Evolutionary conservation across 2,888 invertebrate genomes (phyloP).

Genomic region (Mythimna pallens): DNA sequence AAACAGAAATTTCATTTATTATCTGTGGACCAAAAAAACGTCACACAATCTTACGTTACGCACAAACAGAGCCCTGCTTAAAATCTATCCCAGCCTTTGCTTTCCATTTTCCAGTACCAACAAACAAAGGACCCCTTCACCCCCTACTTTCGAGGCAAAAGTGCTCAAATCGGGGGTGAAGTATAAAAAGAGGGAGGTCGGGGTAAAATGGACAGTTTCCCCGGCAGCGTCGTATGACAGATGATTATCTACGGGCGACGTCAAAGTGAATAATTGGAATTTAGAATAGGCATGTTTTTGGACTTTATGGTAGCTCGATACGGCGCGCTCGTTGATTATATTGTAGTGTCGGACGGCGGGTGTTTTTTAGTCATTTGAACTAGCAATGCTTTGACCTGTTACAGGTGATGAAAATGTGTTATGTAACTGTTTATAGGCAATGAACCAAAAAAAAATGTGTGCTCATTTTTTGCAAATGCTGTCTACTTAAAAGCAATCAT

Average conservation of each 20-base stretch:
- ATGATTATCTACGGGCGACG: constrained; percentile 89
- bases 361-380: constrained; percentile 45
- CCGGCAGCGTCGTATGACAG: constrained; percentile 86
- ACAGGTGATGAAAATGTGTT: neutral
- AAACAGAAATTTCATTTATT: constrained; percentile 67
- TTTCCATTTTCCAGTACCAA: constrained; percentile 78
- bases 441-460: neutral
- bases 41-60: constrained; percentile 84
- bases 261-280: constrained; percentile 90
- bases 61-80: constrained; percentile 82
- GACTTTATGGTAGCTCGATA: constrained; percentile 69
- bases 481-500: too few species aligned
- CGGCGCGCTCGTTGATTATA: constrained; percentile 43
- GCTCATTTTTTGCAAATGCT: neutral
- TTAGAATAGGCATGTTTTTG: constrained; percentile 79
- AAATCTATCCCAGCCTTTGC: constrained; percentile 80
- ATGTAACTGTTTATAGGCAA: constrained; percentile 4
- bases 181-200: constrained; percentile 73
- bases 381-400: constrained; percentile 8
- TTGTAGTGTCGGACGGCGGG: constrained; percentile 36
- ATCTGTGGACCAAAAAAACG: constrained; percentile 77
- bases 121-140: constrained; percentile 61
- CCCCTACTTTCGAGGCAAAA: constrained; percentile 50
- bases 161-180: constrained; percentile 58
- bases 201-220: constrained; percentile 74